Evolutionary conservation across 2,888 invertebrate species (phyloP).

Genomic region (Gonocerus acuteangulatus): DNA sequence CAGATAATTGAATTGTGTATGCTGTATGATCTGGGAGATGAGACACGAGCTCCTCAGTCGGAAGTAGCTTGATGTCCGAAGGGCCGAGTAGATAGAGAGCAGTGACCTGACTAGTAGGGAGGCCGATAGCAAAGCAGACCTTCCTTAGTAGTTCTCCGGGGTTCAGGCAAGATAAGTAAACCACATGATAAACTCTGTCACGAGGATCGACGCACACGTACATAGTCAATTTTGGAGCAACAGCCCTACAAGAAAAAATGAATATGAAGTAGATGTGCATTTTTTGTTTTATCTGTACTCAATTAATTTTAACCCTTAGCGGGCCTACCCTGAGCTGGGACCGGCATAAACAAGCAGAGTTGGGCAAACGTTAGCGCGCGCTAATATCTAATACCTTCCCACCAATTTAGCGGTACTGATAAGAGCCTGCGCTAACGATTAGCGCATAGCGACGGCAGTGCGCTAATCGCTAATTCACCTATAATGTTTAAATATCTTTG

Average conservation of each 20-base stretch:
- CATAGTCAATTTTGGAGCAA: slow-evolving; percentile 66
- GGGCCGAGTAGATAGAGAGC: slow-evolving; percentile 61
- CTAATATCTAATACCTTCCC: too few species aligned
- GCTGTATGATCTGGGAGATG: slow-evolving; percentile 73
- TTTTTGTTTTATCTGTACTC: too few species aligned
- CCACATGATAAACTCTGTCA: slow-evolving; percentile 63
- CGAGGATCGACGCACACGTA: slow-evolving; percentile 67
- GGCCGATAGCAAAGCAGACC: slow-evolving; percentile 44
- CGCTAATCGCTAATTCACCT: too few species aligned
- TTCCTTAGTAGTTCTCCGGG: slow-evolving; percentile 49
- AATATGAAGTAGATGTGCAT: too few species aligned
- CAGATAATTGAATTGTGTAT: slow-evolving; percentile 55
- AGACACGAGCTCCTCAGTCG: slow-evolving; percentile 77
- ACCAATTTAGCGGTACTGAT: too few species aligned
- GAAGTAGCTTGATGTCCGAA: slow-evolving; percentile 70
- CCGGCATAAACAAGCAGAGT: too few species aligned
- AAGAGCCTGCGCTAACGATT: too few species aligned
- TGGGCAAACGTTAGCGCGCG: too few species aligned
- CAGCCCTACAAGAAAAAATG: slow-evolving; percentile 47
- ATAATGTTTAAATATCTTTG: too few species aligned
- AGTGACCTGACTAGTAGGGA: slow-evolving; percentile 41
- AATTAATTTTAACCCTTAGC: too few species aligned
- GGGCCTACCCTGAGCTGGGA: too few species aligned
- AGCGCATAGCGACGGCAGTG: too few species aligned
- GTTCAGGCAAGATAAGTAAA: slow-evolving; percentile 65